phyloP scores from a whole-genome alignment of 2,113 vertebrate species.

The Seriola aureovittata region DNA sequence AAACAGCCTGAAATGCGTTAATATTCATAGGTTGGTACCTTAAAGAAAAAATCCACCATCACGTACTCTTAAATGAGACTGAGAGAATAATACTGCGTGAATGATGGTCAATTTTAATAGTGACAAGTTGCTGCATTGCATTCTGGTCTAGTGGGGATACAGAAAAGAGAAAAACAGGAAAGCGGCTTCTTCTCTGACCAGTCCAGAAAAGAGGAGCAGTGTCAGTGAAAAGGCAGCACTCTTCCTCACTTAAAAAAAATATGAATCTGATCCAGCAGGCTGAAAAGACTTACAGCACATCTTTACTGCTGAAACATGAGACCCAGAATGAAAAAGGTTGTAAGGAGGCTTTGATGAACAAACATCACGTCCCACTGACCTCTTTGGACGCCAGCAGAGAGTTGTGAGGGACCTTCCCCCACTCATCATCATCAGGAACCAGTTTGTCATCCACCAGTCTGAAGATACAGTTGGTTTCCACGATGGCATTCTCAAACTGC shows the following conservation, averaged over 20 bases:
- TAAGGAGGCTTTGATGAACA: neutral
- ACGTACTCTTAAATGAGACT: neutral
- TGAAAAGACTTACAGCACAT: too few relatives aligned
- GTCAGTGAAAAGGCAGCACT: too few relatives aligned
- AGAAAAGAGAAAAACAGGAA: neutral
- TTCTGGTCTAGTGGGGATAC: neutral
- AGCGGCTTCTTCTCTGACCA: neutral
- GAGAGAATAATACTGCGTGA: neutral
- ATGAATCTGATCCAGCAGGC: too few relatives aligned
- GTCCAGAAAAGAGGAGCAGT: neutral
- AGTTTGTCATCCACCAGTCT: slow-evolving; percentile 94
- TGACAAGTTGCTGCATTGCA: neutral
- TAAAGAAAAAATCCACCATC: neutral
- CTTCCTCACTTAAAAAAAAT: too few relatives aligned
- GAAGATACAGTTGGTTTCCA: slow-evolving; percentile 99
- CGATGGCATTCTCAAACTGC: slow-evolving; percentile 93
- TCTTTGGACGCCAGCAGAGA: slow-evolving; percentile 92
- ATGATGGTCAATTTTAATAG: neutral
- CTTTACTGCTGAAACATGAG: accelerated
- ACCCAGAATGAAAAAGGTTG: accelerated
- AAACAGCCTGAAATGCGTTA: neutral
- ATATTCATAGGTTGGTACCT: slow-evolving; percentile 1
- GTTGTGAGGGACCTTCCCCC: slow-evolving; percentile 94
- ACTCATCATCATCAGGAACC: slow-evolving; percentile 95
- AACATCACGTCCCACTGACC: slow-evolving; percentile 77